These are phyloP conservation scores for Tenthredo scrophulariae DNA, from an alignment of 2,888 invertebrate genomes.

Conservation along the genomic window DNA sequence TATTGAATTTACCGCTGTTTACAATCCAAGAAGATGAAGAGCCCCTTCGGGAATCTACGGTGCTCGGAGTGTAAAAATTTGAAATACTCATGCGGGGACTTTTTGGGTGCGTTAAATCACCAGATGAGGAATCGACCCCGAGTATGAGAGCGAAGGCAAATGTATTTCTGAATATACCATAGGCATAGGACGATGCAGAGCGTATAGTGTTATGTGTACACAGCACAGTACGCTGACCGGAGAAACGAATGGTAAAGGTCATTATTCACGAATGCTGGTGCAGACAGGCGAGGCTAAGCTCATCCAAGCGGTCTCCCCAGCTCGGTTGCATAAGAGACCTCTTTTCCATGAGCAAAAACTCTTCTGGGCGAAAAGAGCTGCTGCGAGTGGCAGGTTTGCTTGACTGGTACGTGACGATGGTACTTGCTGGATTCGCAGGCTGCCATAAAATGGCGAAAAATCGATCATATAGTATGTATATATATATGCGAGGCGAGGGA, in stretches of 20 bases:
- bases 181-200: not conserved
- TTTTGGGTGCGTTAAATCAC: slow-evolving; percentile 32
- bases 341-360: slow-evolving; percentile 28
- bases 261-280: slow-evolving; percentile 68
- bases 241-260: slow-evolving; percentile 57
- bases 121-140: slow-evolving; percentile 30
- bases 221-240: not conserved
- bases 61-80: slow-evolving; percentile 12
- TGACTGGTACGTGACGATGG: slow-evolving; percentile 16
- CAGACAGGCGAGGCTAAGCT: slow-evolving; percentile 57
- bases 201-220: not conserved
- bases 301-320: slow-evolving; percentile 34
- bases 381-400: slow-evolving; percentile 28
- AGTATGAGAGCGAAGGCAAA: not conserved
- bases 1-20: slow-evolving; percentile 48
- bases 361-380: not conserved
- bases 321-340: slow-evolving; percentile 22
- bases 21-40: slow-evolving; percentile 41
- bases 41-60: slow-evolving; percentile 23
- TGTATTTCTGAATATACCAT: not conserved
- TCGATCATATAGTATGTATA: not conserved
- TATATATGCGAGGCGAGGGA: not conserved
- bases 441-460: not conserved
- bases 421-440: not conserved
- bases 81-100: slow-evolving; percentile 26